Evolutionary conservation across 2,888 invertebrate genomes (phyloP), one percentile per base, ranked within the genome.

Genomic region (Papilio demoleus): DNA sequence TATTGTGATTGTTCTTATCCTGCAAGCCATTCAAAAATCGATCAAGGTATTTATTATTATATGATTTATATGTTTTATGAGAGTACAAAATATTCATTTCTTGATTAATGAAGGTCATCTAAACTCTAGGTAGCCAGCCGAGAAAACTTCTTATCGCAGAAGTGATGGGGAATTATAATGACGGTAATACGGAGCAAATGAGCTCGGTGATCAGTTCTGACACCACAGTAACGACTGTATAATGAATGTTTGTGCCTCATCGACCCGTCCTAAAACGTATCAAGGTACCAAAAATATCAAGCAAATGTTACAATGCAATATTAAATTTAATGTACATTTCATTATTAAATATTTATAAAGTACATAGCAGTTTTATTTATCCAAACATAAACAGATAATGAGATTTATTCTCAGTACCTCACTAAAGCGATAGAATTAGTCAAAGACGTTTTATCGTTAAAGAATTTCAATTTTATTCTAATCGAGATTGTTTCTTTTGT

Each of bases 91-190:
- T 65, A 17, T 62, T 36, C 4, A 17, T 42, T 62, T 65, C 27
- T 3, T n/a, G 38, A 45, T 38, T 60, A 66, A 70, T 60, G n/a
- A 53, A 12, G 12, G 70, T 56, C 34, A 34, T 68, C 62, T 58
- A 42, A 24, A 40, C 53, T 34, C 27, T 73, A 78, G 82, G 78
- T 77, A 76, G 73, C 72, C 76, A 74, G 70, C 82, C 82, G 70
- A 83, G 85, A 70, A 79, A 86, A 72, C 76, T 73, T 76, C 82
- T 87, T 71, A 87, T 90, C 61, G 82, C 85, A 71, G 88, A 88
- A 80, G 86, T 89, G 9, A 81, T 87, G 81, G 88, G 88, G 79
- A 81, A 77, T 76, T 85, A 83, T 71, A 72, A 72, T 70, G 86
- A 83, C 63, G 77, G 84, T 11, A 11, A 82, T 56, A 83, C 86